Evolutionary conservation across 2,113 vertebrate genomes (phyloP), one percentile per base, ranked within the genome.

Genomic region (Fukomys damarensis): DNA sequence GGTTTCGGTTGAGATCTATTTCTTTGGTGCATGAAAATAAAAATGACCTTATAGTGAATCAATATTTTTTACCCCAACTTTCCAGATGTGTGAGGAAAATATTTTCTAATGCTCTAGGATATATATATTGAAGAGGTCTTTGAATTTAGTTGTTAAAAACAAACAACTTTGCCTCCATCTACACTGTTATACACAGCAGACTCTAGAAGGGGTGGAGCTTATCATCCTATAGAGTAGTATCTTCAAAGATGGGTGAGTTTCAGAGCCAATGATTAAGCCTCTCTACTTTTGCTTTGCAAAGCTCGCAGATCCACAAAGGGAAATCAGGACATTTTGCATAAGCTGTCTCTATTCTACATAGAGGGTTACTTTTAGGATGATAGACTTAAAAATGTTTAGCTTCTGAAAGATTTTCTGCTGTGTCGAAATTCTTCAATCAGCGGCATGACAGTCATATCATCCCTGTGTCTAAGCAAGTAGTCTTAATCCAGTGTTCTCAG

Each of bases 61-160:
- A 61, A 38, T 85, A 52, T 65, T 92, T 89, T 74, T 13, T 5
- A 43, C 70, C 41, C 68, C 41, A 66, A 61, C 38, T 92, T 94
- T 80, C 66, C 20, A 87, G 35, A 38, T 83, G 38, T 41, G 17
- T 4, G 35, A 70, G 10, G 88, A 38, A 66, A 79, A 74, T 0
- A 77, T 43, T 68, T 85, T 93, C 26, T 49, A 86, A 54, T 17
- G 65, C 8, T 92, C 13, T 89, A 43, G 35, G 3, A n/a, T 95
- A 11, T 65, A 11, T 65, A 58, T 86, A 5, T 32, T 92, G 66
- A 93, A 92, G 56, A 46, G n/a, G 32, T 35, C 17, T 20, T 43
- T 95, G 46, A 70, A 54, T 86, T 93, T 77, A 89, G 24, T 89
- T 86, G 43, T 14, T 87, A 81, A 80, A 94, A 74, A 49, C 20